phyloP scores from a whole-genome alignment of 2,888 invertebrate species.

The Eustalomyia histrio region DNA sequence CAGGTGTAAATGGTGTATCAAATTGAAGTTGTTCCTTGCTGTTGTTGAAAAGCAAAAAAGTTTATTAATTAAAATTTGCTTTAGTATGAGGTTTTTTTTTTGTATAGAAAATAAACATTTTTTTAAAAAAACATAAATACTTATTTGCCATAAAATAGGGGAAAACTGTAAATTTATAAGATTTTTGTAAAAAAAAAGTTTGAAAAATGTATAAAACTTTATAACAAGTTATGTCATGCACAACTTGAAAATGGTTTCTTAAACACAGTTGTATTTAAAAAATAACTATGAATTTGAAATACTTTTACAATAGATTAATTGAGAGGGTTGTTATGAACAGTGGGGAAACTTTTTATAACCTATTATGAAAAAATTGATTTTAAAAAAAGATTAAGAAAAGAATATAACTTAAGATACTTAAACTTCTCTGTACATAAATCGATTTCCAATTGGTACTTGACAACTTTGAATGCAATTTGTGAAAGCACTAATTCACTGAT shows the following conservation, averaged over 20 bases:
- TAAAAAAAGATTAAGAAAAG: too few relatives aligned
- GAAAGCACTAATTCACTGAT: too few relatives aligned
- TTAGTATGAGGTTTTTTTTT: slow-evolving; percentile 39
- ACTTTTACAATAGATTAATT: too few relatives aligned
- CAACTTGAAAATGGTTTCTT: background rate
- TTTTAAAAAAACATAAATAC: background rate
- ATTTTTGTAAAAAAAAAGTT: background rate
- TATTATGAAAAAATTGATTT: too few relatives aligned
- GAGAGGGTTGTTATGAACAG: too few relatives aligned
- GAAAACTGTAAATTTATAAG: background rate
- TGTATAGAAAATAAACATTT: background rate
- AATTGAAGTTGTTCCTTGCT: background rate
- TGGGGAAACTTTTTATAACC: too few relatives aligned
- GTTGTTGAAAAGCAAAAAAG: slow-evolving; percentile 39
- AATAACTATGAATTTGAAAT: too few relatives aligned
- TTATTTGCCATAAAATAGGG: background rate
- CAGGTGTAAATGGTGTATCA: background rate
- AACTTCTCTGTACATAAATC: too few relatives aligned
- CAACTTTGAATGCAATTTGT: too few relatives aligned
- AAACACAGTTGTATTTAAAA: background rate
- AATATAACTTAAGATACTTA: too few relatives aligned
- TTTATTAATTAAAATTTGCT: slow-evolving; percentile 64
- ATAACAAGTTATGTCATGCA: background rate
- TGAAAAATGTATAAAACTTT: background rate
- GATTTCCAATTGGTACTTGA: too few relatives aligned